Evolutionary conservation across 2,888 invertebrate species (phyloP).

Genomic region (Epistrophe eligans): DNA sequence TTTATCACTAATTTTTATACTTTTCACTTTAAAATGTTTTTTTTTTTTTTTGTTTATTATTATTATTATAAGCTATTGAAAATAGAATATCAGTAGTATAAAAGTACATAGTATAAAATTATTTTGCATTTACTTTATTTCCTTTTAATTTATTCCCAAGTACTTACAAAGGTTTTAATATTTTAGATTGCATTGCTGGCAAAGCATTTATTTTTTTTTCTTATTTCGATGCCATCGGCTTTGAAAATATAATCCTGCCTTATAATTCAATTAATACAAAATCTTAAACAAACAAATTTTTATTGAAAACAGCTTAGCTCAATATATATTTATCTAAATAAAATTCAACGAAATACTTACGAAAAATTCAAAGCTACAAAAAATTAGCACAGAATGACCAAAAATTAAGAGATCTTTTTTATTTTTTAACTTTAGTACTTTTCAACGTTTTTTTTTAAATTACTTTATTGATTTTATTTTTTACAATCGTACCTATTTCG

Average conservation of each 20-base stretch:
- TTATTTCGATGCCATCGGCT: slow-evolving; percentile 17
- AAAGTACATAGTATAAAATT: slow-evolving; percentile 8
- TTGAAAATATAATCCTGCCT: slow-evolving; percentile 8
- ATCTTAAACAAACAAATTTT: neutral
- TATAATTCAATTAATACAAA: neutral
- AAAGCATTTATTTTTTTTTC: slow-evolving; percentile 43
- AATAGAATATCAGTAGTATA: slow-evolving; percentile 1
- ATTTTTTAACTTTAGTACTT: slow-evolving; percentile 20
- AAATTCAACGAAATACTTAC: slow-evolving; percentile 56
- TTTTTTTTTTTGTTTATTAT: neutral
- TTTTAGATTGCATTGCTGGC: slow-evolving; percentile 33
- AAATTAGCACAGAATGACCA: slow-evolving; percentile 29
- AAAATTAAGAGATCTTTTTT: neutral
- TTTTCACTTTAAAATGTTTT: slow-evolving; percentile 24
- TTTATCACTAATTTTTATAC: slow-evolving; percentile 40
- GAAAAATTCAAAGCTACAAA: slow-evolving; percentile 22
- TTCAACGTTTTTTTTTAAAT: slow-evolving; percentile 1
- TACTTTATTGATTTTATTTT: neutral
- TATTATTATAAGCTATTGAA: slow-evolving; percentile 1
- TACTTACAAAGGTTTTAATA: slow-evolving; percentile 22
- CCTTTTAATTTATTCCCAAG: slow-evolving; percentile 19
- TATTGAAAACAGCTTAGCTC: slow-evolving; percentile 27
- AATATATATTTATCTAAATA: slow-evolving; percentile 11
- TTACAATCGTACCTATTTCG: slow-evolving; percentile 42
- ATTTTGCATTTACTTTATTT: slow-evolving; percentile 59